phyloP scores from a whole-genome alignment of 1,140 invertebrate genomes.

The Monomorium pharaonis region DNA sequence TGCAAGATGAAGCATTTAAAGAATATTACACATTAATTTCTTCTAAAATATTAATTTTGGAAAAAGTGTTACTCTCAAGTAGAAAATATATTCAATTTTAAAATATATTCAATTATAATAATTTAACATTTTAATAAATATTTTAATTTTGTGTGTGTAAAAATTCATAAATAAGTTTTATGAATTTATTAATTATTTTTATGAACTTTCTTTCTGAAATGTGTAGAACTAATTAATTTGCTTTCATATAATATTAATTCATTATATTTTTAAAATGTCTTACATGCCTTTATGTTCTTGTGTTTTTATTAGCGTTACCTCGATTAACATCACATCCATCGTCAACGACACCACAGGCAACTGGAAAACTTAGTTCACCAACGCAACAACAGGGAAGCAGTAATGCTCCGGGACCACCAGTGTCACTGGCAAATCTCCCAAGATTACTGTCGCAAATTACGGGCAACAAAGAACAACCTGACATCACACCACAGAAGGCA shows the following conservation, averaged over 20 bases:
- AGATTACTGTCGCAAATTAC: slow-evolving; percentile 86
- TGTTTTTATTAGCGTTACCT: slow-evolving; percentile 86
- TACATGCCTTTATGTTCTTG: background rate
- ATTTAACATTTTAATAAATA: no score
- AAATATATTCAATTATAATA: background rate
- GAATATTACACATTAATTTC: background rate
- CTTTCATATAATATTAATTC: background rate
- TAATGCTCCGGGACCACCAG: slow-evolving; percentile 86
- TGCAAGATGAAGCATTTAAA: background rate
- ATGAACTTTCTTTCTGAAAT: background rate
- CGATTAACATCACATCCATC: slow-evolving; percentile 88
- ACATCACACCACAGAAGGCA: slow-evolving; percentile 86
- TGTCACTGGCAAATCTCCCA: slow-evolving; percentile 85
- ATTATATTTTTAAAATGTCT: background rate
- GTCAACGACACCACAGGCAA: slow-evolving; percentile 79
- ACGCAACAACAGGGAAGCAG: slow-evolving; percentile 83
- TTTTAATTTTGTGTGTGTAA: no score
- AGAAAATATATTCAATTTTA: background rate
- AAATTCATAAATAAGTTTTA: no score
- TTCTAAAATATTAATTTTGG: slow-evolving; percentile 1
- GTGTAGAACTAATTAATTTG: background rate
- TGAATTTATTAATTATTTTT: background rate
- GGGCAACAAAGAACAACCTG: slow-evolving; percentile 85
- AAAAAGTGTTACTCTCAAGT: background rate
- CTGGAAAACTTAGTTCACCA: slow-evolving; percentile 84